These are phyloP conservation scores for Chaetodon trifascialis DNA, from an alignment of 2,113 vertebrate genomes.

Conservation along the genomic window DNA sequence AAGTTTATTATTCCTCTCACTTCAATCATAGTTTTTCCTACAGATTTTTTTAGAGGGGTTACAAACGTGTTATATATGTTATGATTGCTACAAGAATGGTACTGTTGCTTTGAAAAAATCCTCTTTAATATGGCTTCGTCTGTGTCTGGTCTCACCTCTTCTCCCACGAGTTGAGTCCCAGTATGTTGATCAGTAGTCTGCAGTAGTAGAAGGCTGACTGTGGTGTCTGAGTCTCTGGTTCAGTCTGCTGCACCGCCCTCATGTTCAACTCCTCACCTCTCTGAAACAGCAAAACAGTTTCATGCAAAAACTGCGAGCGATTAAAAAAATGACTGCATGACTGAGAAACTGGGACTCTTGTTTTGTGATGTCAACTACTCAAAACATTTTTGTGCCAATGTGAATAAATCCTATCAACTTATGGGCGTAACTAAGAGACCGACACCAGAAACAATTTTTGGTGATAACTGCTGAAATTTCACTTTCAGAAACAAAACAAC, in stretches of 20 bases:
- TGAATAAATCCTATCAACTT: neutral
- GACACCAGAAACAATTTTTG: neutral
- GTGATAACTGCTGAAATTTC: neutral
- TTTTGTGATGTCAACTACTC: neutral
- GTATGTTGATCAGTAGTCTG: slow-evolving; percentile 96
- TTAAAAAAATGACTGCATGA: neutral
- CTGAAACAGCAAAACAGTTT: slow-evolving; percentile 51
- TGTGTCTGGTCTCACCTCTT: slow-evolving; percentile 89
- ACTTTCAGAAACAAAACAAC: too few species aligned
- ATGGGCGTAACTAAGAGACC: neutral
- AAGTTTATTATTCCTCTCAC: neutral
- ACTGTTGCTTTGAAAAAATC: neutral
- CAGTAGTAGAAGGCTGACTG: slow-evolving; percentile 99
- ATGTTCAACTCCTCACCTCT: slow-evolving; percentile 94
- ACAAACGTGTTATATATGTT: neutral
- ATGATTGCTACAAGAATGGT: neutral
- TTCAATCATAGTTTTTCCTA: too few species aligned
- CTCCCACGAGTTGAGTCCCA: slow-evolving; percentile 99
- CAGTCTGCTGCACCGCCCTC: slow-evolving; percentile 91
- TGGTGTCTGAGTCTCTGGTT: slow-evolving; percentile 91
- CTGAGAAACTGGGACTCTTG: neutral
- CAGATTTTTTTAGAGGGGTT: neutral
- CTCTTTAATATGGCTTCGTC: neutral
- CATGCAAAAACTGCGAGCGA: neutral
- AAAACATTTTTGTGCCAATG: neutral